Evolutionary conservation across 2,888 invertebrate species (phyloP).

Genomic region (Silvanus unidentatus): DNA sequence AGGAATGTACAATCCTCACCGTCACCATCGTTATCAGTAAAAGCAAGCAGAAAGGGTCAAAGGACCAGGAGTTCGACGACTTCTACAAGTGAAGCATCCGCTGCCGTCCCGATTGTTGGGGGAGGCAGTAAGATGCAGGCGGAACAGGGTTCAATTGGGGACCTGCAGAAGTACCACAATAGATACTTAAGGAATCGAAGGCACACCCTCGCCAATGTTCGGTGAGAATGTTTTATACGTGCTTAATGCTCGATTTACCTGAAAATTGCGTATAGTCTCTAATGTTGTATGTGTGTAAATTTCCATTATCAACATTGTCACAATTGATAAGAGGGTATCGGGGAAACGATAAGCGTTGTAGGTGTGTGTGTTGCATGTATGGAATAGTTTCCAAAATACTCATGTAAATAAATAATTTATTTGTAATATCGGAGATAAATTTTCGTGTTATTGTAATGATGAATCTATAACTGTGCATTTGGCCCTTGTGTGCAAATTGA

Average conservation of each 20-base stretch:
- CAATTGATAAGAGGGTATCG: too few relatives aligned
- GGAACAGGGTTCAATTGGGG: conserved; percentile 86
- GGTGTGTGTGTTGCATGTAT: too few relatives aligned
- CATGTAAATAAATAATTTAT: too few relatives aligned
- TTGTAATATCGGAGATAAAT: too few relatives aligned
- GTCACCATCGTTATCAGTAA: conserved; percentile 57
- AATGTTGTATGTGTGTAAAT: too few relatives aligned
- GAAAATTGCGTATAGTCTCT: too few relatives aligned
- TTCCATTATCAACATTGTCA: too few relatives aligned
- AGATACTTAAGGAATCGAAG: conserved; percentile 79
- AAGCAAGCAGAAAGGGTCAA: conserved; percentile 51
- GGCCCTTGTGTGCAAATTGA: too few relatives aligned
- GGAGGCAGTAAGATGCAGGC: conserved; percentile 75
- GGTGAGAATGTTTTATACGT: conserved; percentile 56
- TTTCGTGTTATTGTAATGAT: too few relatives aligned
- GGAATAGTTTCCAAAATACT: too few relatives aligned
- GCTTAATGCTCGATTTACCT: not conserved
- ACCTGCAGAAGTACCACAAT: conserved; percentile 83
- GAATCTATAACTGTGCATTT: too few relatives aligned
- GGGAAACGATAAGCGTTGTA: too few relatives aligned
- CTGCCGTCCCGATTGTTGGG: conserved; percentile 34
- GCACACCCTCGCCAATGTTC: conserved; percentile 87
- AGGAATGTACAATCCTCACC: conserved; percentile 53
- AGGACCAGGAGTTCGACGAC: conserved; percentile 35
- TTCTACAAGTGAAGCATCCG: conserved; percentile 42